Percentiles rank a stretch among this genome's conserved stretches.
phyloP scores from a whole-genome alignment of 2,113 vertebrate species.

The Terrapene triunguis region DNA sequence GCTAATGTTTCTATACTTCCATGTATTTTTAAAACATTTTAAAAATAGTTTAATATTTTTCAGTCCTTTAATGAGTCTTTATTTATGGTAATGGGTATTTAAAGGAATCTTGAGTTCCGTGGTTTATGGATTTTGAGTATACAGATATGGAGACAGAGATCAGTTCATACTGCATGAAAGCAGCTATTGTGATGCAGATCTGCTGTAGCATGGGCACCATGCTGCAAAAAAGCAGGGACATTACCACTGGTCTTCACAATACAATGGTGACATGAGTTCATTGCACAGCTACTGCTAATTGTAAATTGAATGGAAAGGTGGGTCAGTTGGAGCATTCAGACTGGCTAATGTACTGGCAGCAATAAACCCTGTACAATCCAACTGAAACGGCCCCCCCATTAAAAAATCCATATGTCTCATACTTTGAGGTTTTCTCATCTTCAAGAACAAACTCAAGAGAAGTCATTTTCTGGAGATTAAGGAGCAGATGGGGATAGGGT shows the following conservation, averaged over 20 bases:
- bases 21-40: background rate
- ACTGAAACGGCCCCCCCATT: conserved; percentile 43
- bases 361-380: conserved; percentile 13
- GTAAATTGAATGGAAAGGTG: conserved; percentile 34
- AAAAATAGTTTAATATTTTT: background rate
- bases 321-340: conserved; percentile 41
- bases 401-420: background rate
- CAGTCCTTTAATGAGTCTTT: background rate
- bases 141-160: background rate
- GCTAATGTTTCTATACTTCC: background rate
- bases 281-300: conserved; percentile 61
- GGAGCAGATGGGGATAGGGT: background rate
- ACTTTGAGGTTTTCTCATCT: background rate
- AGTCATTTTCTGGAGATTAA: background rate
- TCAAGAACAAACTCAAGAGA: background rate
- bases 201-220: background rate
- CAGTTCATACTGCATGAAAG: background rate
- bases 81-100: background rate
- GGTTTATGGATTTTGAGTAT: background rate
- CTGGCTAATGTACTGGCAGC: conserved; percentile 45
- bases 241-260: conserved; percentile 37
- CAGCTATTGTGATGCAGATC: conserved; percentile 23
- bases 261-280: conserved; percentile 46
- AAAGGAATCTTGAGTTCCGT: background rate
- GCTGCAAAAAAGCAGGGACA: conserved; percentile 5